Percentiles rank a stretch among this genome's conserved stretches.
Evolutionary conservation across 2,113 vertebrate genomes (phyloP).

Genomic region (Abramis brama): DNA sequence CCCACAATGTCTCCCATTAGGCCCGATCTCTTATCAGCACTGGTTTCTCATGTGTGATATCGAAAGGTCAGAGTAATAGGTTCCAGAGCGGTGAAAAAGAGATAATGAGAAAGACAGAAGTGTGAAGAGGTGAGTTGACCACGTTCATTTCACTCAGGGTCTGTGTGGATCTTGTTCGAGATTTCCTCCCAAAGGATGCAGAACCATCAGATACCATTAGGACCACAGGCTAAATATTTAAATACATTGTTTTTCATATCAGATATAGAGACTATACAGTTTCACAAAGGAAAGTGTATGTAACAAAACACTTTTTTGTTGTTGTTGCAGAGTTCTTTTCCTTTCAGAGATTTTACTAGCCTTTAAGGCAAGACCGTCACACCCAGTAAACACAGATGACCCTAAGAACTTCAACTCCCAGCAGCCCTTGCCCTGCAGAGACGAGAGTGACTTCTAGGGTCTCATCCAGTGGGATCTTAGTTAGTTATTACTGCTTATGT

Average conservation of each 20-base stretch:
- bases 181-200: background rate
- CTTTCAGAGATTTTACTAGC: background rate
- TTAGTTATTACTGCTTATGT: conserved; percentile 1
- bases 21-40: background rate
- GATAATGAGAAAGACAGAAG: background rate
- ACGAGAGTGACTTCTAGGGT: background rate
- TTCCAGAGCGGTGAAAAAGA: background rate
- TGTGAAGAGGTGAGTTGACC: background rate
- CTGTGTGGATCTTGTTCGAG: background rate
- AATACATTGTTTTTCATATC: background rate
- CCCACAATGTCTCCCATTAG: conserved; percentile 8
- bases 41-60: background rate
- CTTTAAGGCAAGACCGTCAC: background rate
- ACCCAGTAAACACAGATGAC: background rate
- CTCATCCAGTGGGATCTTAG: background rate
- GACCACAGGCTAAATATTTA: background rate
- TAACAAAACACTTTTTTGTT: background rate
- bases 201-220: background rate
- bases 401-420: conserved; percentile 27
- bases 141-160: background rate
- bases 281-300: background rate
- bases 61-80: conserved; percentile 15
- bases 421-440: conserved; percentile 18
- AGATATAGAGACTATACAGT: too few relatives aligned
- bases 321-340: background rate